Evolutionary conservation across 2,888 invertebrate species (phyloP), one percentile per base, ranked within the genome.

Genomic region (Carterocephalus palaemon): DNA sequence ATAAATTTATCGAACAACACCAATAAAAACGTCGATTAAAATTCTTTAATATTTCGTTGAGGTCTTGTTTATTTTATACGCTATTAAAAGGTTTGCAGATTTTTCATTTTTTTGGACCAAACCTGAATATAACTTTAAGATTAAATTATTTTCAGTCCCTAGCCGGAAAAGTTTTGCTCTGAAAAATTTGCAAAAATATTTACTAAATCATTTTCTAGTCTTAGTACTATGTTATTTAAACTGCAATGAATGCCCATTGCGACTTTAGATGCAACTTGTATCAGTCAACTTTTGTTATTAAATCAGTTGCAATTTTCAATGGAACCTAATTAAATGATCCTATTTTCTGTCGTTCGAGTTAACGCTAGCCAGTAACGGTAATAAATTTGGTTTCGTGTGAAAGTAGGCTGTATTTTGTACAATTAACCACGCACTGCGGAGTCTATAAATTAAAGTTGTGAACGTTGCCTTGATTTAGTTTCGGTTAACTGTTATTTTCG

Each of bases 1-100:
- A 48, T 47, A 42, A 46, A 47, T 47, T 41, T 41, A 39, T 39
- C 15, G 34, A 43, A 48, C 39, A 43, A 39, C 9, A 24, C 33
- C 19, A 22, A 38, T 43, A 40, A 40, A 40, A 40, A 23, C 9
- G 38, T 16, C 24, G 23, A 29, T 33, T 33, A 33, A 20, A 33
- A 33, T 17, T 33, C 33, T 33, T 20, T 20, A 7, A 10, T 33
- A 22, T 29, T 29, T 29, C 29, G 15, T 16, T 9, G 9, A 29
- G 29, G 29, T 9, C 15, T 29, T 8, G 29, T 15, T 28, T 13
- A 8, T 5, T 29, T 29, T 29, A 29, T 29, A 29, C 16, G 29
- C n/a, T 16, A 29, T 29, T 15, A 29, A 16, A 29, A 29, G 29
- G 9, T 29, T 29, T 29, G 15, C 4, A n/a, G 1, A 29, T 16